Evolutionary conservation across 2,113 vertebrate species (phyloP), one percentile per base, ranked within the genome.

Genomic region (Austrofundulus limnaeus): DNA sequence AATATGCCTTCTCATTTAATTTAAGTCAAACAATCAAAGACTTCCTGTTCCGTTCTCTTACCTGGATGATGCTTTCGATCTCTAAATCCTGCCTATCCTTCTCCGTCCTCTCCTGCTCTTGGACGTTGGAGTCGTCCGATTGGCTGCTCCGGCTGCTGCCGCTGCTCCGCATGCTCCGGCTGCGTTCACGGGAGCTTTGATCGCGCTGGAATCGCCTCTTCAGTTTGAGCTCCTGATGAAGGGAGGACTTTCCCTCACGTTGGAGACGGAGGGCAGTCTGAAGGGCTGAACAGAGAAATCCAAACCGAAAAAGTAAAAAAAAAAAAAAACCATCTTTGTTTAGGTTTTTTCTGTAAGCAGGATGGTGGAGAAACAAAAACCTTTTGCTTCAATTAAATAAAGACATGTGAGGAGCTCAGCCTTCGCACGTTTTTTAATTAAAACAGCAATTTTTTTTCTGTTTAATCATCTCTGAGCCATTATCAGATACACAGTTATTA

Each of bases 41-140:
- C 4, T 0, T 0, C 14, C 24, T 17, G 14, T 5, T 6, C 8
- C 0, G 11, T 4, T 10, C 12, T 48, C 57, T 61, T 52, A 92
- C 92, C 83, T 92, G 88, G 37, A 93, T 92, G 74, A 93, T 92
- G 72, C 57, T 89, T 48, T 91, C 90, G 24, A 91, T 92, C 63
- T 91, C 88, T 2, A 83, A 56, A 41, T 93, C 86, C 69, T 88
- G 82, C n/a, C 73, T 86, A 53, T 91, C 88, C 45, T 59, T 84
- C 61, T 91, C 90, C 34, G n/a, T 51, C 45, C 41, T 81, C 70
- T 90, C 90, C 63, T 47, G 12, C n/a, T 89, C 87, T 6, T 88
- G 86, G 37, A 52, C 24, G 12, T 4, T 79, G 1, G 43, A 81
- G 66, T 83, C 83, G 16, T 90, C 90, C 2, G 79, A 88, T 31